Evolutionary conservation across 1,140 invertebrate genomes (phyloP).

Genomic region (Temnothorax curvispinosus): DNA sequence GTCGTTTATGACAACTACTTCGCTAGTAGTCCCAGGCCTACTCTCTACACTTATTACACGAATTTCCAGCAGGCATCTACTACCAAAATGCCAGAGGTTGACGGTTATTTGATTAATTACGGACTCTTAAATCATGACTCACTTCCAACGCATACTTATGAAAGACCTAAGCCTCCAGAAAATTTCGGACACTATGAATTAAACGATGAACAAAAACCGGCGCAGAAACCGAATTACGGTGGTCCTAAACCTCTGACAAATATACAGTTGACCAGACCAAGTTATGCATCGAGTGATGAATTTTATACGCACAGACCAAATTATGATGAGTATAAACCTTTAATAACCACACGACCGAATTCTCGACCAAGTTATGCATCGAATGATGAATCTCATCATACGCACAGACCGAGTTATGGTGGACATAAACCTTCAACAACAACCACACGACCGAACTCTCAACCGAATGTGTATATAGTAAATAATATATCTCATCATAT

Average conservation of each 20-base stretch:
- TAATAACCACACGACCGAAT: background rate
- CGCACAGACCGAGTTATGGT: background rate
- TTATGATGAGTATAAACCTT: background rate
- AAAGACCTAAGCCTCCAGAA: background rate
- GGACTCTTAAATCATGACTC: background rate
- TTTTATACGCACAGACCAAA: background rate
- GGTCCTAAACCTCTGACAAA: background rate
- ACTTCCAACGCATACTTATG: background rate
- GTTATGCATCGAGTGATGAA: background rate
- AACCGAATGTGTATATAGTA: background rate
- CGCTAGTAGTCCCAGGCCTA: constrained; percentile 58
- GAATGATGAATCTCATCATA: constrained; percentile 14
- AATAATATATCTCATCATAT: background rate
- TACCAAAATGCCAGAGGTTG: constrained; percentile 24
- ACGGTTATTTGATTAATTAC: constrained; percentile 32
- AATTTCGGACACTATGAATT: background rate
- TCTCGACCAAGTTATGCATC: background rate
- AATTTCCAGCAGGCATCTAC: constrained; percentile 36
- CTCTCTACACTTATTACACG: constrained; percentile 70
- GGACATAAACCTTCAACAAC: background rate
- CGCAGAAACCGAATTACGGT: background rate
- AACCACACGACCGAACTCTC: background rate
- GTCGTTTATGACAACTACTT: constrained; percentile 70
- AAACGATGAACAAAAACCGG: background rate
- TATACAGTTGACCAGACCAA: background rate